Conservation (phyloP, 2,888 invertebrate genomes). For the Drosophila prostipennis region DNA sequence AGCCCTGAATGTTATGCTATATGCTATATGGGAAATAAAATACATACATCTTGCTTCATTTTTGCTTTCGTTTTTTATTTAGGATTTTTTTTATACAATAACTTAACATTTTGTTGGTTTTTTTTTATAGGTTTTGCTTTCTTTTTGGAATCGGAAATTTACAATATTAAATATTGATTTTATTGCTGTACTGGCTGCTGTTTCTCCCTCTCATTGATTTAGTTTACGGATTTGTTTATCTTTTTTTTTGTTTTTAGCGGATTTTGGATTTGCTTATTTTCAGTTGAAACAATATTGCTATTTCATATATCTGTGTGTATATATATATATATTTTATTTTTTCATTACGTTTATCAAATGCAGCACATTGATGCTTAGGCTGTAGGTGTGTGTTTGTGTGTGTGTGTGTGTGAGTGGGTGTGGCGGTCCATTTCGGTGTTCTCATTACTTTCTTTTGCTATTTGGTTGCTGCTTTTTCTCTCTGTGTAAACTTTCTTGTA, state of each 20-base stretch:
- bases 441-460: slow-evolving; percentile 46
- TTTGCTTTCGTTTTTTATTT: slow-evolving; percentile 56
- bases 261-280: slow-evolving; percentile 25
- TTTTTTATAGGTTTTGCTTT: slow-evolving; percentile 55
- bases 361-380: slow-evolving; percentile 73
- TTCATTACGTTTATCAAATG: slow-evolving; percentile 67
- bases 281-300: slow-evolving; percentile 44
- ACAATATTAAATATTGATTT: slow-evolving; percentile 81
- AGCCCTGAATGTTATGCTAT: slow-evolving; percentile 7
- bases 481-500: slow-evolving; percentile 31
- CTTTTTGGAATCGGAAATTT: slow-evolving; percentile 79
- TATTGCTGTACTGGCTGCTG: slow-evolving; percentile 38
- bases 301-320: slow-evolving; percentile 31
- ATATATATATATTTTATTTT: slow-evolving; percentile 32
- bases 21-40: background rate
- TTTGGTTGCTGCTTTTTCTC: slow-evolving; percentile 60
- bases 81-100: slow-evolving; percentile 74
- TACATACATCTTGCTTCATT: background rate
- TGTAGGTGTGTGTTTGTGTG: slow-evolving; percentile 40
- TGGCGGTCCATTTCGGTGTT: slow-evolving; percentile 68
- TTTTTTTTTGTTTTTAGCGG: slow-evolving; percentile 19
- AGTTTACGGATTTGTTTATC: slow-evolving; percentile 42
- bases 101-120: slow-evolving; percentile 71
- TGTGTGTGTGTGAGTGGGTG: slow-evolving; percentile 14
- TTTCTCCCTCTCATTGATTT: slow-evolving; percentile 46